Conservation (phyloP, 2,797 vertebrate species). For the Melanotaenia nigrans region DNA sequence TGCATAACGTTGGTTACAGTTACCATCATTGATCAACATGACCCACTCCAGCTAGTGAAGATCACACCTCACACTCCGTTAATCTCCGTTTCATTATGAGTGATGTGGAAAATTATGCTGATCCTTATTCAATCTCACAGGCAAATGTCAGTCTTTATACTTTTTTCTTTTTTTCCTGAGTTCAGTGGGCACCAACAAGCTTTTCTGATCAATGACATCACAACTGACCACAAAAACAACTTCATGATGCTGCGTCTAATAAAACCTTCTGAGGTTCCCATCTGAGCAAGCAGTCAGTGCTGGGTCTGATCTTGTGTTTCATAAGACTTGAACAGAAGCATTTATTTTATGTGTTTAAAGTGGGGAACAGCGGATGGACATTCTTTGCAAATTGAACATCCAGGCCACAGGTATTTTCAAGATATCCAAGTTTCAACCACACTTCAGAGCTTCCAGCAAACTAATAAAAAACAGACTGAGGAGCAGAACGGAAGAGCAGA, state of each 20-base stretch:
- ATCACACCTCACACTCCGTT: constrained; percentile 5
- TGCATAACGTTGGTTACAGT: constrained; percentile 32
- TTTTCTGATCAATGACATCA: constrained; percentile 31
- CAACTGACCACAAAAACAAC: constrained; percentile 49
- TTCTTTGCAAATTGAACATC: constrained; percentile 60
- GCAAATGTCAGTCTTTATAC: constrained; percentile 28
- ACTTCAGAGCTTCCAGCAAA: constrained; percentile 60
- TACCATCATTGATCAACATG: constrained; percentile 25
- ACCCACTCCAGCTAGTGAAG: neutral
- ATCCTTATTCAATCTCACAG: constrained; percentile 34
- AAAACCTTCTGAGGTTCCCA: constrained; percentile 24
- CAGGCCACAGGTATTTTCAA: constrained; percentile 79
- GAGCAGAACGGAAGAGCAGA: constrained; percentile 65
- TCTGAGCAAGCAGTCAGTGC: constrained; percentile 26
- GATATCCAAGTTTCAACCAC: constrained; percentile 67
- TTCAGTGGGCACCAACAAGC: constrained; percentile 38
- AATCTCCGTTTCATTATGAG: constrained; percentile 23
- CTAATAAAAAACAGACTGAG: constrained; percentile 77
- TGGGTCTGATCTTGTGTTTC: constrained; percentile 29
- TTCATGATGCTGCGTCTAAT: constrained; percentile 20
- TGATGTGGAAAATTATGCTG: constrained; percentile 33
- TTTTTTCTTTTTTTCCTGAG: constrained; percentile 58
- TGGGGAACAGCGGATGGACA: constrained; percentile 56
- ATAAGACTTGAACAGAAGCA: constrained; percentile 21
- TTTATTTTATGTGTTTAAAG: constrained; percentile 23